Conservation (phyloP, 2,888 invertebrate species). For the Lycia hirtaria region DNA sequence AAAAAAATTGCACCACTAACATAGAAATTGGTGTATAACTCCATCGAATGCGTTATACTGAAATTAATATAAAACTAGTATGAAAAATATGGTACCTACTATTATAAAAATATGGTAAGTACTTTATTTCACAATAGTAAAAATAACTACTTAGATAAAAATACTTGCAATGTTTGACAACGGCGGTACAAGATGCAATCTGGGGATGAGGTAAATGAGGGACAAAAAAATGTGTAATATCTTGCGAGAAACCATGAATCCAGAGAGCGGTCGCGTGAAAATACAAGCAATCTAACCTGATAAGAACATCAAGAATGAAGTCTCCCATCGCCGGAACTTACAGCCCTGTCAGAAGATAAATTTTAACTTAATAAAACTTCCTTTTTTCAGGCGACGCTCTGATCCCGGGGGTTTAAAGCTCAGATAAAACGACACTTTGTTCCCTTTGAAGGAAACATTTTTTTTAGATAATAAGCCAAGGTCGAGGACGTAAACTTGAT, state of each 20-base stretch:
- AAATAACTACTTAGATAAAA: too few species aligned
- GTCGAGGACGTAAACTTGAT: constrained; percentile 18
- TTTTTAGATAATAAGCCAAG: constrained; percentile 19
- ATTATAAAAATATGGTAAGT: too few species aligned
- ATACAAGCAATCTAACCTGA: constrained; percentile 13
- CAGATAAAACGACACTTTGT: constrained; percentile 40
- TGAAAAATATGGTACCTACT: too few species aligned
- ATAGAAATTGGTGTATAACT: too few species aligned
- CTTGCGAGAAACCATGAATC: not conserved
- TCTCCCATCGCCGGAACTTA: constrained; percentile 23
- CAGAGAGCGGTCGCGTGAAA: not conserved
- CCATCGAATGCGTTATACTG: too few species aligned
- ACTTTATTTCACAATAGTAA: too few species aligned
- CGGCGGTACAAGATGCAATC: too few species aligned
- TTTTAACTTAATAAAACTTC: constrained; percentile 42
- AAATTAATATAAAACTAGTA: too few species aligned
- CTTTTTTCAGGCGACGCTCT: constrained; percentile 28
- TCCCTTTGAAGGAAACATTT: constrained; percentile 33
- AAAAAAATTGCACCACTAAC: too few species aligned
- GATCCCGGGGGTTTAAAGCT: constrained; percentile 29
- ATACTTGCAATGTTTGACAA: too few species aligned
- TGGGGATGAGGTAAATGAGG: too few species aligned
- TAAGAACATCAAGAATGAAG: constrained; percentile 16
- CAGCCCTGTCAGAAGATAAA: constrained; percentile 32
- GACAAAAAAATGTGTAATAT: too few species aligned